A percentile compares a stretch with the other conserved stretches of the same genome.
Evolutionary conservation across 2,888 invertebrate genomes (phyloP).

Genomic region (Sturmia bella): DNA sequence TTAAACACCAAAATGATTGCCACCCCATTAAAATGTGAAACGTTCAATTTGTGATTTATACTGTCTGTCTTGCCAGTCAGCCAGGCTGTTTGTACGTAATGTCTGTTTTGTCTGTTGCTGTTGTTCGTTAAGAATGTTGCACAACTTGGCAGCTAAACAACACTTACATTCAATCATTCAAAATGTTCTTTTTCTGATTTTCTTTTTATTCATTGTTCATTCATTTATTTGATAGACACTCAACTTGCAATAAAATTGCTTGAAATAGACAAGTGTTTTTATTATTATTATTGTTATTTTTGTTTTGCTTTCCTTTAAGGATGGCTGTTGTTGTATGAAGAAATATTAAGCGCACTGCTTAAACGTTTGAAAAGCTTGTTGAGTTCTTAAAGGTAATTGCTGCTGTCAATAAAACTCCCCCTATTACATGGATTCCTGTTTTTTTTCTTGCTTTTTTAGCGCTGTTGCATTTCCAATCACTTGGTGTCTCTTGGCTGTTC

Average conservation of each 20-base stretch:
- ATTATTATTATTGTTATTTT: slow-evolving; percentile 1
- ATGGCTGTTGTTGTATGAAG: slow-evolving; percentile 23
- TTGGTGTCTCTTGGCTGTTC: slow-evolving; percentile 34
- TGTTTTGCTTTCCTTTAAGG: slow-evolving; percentile 56
- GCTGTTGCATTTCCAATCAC: not conserved
- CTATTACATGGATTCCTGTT: slow-evolving; percentile 68
- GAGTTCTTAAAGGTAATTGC: slow-evolving; percentile 75
- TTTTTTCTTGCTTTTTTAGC: not conserved
- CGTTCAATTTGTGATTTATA: slow-evolving; percentile 71
- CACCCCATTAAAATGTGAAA: slow-evolving; percentile 79
- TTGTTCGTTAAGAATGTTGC: slow-evolving; percentile 64
- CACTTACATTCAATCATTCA: slow-evolving; percentile 68
- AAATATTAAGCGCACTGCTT: slow-evolving; percentile 18
- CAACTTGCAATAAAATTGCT: slow-evolving; percentile 57
- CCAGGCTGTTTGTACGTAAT: slow-evolving; percentile 29
- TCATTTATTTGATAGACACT: slow-evolving; percentile 66
- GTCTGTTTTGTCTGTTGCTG: slow-evolving; percentile 69
- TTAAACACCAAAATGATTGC: slow-evolving; percentile 75
- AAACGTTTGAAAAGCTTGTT: slow-evolving; percentile 58
- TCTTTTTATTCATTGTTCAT: slow-evolving; percentile 38
- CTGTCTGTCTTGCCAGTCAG: slow-evolving; percentile 61
- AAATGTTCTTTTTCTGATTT: slow-evolving; percentile 41
- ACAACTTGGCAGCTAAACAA: slow-evolving; percentile 65
- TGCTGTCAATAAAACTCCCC: slow-evolving; percentile 81
- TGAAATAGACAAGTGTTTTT: slow-evolving; percentile 64